Evolutionary conservation across 2,888 invertebrate species (phyloP), one percentile per base, ranked within the genome.

Genomic region (Euclidia mi): DNA sequence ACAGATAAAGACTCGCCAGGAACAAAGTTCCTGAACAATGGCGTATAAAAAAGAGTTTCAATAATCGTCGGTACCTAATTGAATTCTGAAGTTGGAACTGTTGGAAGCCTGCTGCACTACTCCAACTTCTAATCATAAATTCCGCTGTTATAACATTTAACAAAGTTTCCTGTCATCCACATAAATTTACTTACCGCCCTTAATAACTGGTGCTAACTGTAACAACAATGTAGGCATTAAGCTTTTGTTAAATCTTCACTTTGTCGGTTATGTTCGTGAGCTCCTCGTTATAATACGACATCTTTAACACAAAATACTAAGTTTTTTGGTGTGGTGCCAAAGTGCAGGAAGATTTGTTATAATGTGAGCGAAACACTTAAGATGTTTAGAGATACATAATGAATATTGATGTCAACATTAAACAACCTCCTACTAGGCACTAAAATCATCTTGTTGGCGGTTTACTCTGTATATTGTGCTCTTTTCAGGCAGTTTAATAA

Each of bases 141-240:
- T 87, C 80, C 76, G 72, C 74, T 83, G 83, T 81, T 86, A 86
- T 82, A 84, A 84, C 80, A 81, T 85, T 85, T 85, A 84, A 84
- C 87, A 84, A 87, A 87, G 83, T 88, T 89, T 79, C 78, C 82
- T 82, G 87, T 86, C 86, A 79, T 77, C 79, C 60, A 68, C 87
- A 88, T 84, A 85, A 84, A 89, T 88, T 82, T 75, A 71, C 65
- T 62, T 57, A 35, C 51, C 49, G 52, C 64, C 65, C 69, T 78
- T 78, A 72, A 75, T 76, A 80, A 67, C 64, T 60, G 70, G 63
- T 70, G 74, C 69, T 78, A 73, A 79, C 70, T 71, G 70, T 72
- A 56, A 67, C 68, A 74, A 74, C 71, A 73, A 73, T 77, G 77
- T 76, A 68, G 60, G 59, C 68, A 68, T 78, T 78, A 70, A 69